phyloP scores from a whole-genome alignment of 2,888 invertebrate genomes.

The Ennomos quercinarius region DNA sequence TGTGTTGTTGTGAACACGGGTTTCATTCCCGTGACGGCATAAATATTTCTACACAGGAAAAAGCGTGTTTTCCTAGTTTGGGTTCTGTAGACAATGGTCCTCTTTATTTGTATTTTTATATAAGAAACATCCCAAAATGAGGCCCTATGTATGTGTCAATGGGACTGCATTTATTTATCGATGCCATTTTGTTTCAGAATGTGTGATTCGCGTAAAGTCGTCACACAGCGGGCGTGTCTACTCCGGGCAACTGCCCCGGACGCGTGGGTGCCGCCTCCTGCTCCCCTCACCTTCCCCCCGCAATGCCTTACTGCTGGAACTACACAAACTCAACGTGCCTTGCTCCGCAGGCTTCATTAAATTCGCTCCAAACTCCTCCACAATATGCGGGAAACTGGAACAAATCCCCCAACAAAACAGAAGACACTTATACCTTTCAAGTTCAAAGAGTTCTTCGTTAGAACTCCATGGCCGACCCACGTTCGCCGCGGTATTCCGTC shows the following conservation, averaged over 20 bases:
- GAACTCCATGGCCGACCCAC: constrained; percentile 87
- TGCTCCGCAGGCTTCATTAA: constrained; percentile 87
- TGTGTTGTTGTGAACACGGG: no score
- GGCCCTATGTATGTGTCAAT: no score
- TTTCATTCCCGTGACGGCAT: no score
- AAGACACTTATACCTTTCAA: constrained; percentile 83
- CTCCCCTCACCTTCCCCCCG: constrained; percentile 74
- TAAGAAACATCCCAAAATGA: no score
- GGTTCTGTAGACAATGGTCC: no score
- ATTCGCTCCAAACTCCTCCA: constrained; percentile 80
- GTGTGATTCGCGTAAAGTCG: constrained; percentile 78
- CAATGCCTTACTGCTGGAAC: constrained; percentile 87
- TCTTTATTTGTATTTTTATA: no score
- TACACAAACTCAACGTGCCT: constrained; percentile 89
- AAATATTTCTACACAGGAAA: no score
- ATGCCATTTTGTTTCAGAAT: constrained; percentile 82
- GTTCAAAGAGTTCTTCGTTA: constrained; percentile 80
- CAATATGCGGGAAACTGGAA: constrained; percentile 89
- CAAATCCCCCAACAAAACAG: constrained; percentile 86
- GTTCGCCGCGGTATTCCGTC: constrained; percentile 88
- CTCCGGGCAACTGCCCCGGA: constrained; percentile 81
- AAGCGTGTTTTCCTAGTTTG: no score
- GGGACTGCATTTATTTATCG: background rate
- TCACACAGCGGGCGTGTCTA: constrained; percentile 74
- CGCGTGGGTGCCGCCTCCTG: constrained; percentile 83